These are phyloP conservation scores for Portunus trituberculatus DNA, from an alignment of 1,140 invertebrate species.

Conservation along the genomic window DNA sequence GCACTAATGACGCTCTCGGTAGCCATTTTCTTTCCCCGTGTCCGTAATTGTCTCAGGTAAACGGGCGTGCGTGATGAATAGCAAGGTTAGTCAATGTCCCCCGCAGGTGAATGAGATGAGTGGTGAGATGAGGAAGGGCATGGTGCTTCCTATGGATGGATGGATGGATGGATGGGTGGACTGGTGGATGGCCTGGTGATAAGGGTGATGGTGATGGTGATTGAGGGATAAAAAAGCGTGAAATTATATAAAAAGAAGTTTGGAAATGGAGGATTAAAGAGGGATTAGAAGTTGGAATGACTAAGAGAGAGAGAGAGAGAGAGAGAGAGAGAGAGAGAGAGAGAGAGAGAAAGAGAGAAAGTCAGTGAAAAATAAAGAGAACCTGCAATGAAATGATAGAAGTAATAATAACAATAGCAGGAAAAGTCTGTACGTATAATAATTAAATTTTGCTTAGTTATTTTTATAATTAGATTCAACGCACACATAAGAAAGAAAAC, in stretches of 20 bases:
- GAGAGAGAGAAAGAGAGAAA: neutral
- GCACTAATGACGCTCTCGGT: constrained; percentile 31
- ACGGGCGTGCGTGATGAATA: neutral
- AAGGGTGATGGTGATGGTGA: neutral
- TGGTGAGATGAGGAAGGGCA: neutral
- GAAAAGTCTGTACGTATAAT: no score
- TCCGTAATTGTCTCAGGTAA: constrained; percentile 54
- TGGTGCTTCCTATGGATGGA: neutral
- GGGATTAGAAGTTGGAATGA: neutral
- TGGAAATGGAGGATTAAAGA: neutral
- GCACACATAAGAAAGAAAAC: no score
- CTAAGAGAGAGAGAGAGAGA: neutral
- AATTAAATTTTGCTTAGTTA: no score
- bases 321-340: neutral
- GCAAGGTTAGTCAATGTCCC: constrained; percentile 39
- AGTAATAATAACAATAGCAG: no score
- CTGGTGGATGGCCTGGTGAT: neutral
- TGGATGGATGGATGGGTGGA: neutral
- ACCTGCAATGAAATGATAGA: no score
- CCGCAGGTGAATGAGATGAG: neutral
- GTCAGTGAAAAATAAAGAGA: neutral
- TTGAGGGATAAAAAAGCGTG: neutral
- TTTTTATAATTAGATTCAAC: no score
- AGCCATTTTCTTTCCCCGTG: constrained; percentile 37
- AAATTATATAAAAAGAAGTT: neutral